These are phyloP conservation scores for Anguilla obscura DNA, from an alignment of 2,797 vertebrate genomes.

Conservation along the genomic window DNA sequence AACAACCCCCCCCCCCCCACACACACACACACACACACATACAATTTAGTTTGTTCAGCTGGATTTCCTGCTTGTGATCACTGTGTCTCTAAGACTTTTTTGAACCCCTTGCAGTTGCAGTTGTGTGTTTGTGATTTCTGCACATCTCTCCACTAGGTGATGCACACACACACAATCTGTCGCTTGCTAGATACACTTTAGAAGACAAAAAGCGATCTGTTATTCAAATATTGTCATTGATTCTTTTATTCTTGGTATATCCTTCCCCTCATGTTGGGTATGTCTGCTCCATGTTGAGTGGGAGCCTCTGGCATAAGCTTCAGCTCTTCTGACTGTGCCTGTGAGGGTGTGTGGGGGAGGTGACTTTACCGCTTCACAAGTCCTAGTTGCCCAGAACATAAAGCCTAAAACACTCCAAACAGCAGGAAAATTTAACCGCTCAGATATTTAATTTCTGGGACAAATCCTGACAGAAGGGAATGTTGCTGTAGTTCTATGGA, in stretches of 20 bases:
- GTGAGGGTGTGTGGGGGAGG: slow-evolving; percentile 37
- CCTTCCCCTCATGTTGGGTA: not conserved
- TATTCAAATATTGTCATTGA: not conserved
- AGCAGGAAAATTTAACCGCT: slow-evolving; percentile 43
- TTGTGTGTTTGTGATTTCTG: slow-evolving; percentile 1
- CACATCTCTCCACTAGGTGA: not conserved
- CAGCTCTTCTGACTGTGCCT: not conserved
- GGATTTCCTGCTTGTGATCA: not conserved
- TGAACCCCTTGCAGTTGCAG: not conserved
- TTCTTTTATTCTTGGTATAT: not conserved
- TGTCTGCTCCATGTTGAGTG: not conserved
- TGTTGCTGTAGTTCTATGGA: not conserved
- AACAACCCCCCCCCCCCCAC: not conserved
- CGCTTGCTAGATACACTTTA: not conserved
- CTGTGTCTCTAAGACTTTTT: not conserved
- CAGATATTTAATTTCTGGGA: not conserved
- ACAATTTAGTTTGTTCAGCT: slow-evolving; percentile 9
- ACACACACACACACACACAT: too few species aligned
- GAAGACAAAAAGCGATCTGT: not conserved
- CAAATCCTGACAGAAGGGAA: not conserved
- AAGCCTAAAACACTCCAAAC: slow-evolving; percentile 36
- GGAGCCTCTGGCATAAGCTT: not conserved
- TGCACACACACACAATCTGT: not conserved
- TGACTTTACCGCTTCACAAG: slow-evolving; percentile 3
- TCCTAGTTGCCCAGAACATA: slow-evolving; percentile 45